phyloP scores from a whole-genome alignment of 2,888 invertebrate genomes.

The Abscondita cerata region DNA sequence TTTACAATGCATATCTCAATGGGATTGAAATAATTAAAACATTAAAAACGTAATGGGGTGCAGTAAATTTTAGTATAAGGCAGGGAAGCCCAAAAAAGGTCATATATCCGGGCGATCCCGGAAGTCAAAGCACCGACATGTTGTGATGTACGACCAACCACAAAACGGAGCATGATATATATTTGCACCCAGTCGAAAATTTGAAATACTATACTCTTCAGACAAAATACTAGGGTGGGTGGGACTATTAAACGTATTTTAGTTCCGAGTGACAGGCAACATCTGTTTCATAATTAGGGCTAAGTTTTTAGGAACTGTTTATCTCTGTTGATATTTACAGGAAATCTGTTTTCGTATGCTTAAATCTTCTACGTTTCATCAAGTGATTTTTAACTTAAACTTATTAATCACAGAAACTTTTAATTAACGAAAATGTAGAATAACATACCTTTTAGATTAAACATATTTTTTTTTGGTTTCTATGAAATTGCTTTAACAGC shows the following conservation, averaged over 20 bases:
- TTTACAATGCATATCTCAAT: constrained; percentile 3
- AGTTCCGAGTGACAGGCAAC: constrained; percentile 33
- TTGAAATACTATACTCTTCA: constrained; percentile 36
- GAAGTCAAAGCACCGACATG: constrained; percentile 37
- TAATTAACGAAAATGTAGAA: no score
- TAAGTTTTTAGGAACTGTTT: constrained; percentile 16
- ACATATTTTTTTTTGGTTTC: no score
- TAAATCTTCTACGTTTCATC: no score
- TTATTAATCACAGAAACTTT: no score
- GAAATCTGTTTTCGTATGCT: no score
- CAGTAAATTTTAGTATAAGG: constrained; percentile 21
- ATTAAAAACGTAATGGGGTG: constrained; percentile 18
- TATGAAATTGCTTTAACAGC: no score
- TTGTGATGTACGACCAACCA: constrained; percentile 37
- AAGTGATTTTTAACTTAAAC: no score
- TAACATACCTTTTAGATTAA: no score
- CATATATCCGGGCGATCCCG: constrained; percentile 36
- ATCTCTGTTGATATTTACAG: not conserved
- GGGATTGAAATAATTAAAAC: constrained; percentile 27
- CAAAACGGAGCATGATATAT: constrained; percentile 32
- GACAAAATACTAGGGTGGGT: constrained; percentile 32
- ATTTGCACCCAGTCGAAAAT: constrained; percentile 34
- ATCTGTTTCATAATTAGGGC: constrained; percentile 40
- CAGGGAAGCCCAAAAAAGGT: constrained; percentile 26
- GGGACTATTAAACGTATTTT: constrained; percentile 25